These are phyloP conservation scores for Lacanobia oleracea DNA, from an alignment of 2,888 invertebrate genomes.

Conservation along the genomic window DNA sequence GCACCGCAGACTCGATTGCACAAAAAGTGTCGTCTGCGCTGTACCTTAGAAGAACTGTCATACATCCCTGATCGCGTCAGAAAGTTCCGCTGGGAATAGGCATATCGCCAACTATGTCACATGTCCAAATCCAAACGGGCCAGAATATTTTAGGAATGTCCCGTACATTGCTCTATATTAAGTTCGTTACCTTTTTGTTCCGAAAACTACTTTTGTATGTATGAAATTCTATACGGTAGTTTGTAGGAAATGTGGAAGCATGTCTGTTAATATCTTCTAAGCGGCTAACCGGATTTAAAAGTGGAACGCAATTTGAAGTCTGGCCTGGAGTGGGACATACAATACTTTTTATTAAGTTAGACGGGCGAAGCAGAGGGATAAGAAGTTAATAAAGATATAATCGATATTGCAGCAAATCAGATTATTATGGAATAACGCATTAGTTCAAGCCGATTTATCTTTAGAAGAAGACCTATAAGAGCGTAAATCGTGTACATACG, in stretches of 20 bases:
- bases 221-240: slow-evolving; percentile 11
- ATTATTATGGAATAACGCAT: slow-evolving; percentile 26
- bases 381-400: background rate
- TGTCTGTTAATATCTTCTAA: background rate
- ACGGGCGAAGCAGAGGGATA: too few species aligned
- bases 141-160: slow-evolving; percentile 40
- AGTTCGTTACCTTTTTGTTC: slow-evolving; percentile 42
- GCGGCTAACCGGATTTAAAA: too few species aligned
- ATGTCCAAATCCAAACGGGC: slow-evolving; percentile 41
- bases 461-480: slow-evolving; percentile 38
- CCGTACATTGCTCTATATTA: slow-evolving; percentile 57
- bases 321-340: background rate
- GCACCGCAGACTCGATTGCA: too few species aligned
- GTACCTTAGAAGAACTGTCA: background rate
- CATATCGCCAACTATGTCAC: slow-evolving; percentile 59
- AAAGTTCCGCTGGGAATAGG: slow-evolving; percentile 32
- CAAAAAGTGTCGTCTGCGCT: too few species aligned
- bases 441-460: slow-evolving; percentile 2
- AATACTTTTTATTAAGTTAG: background rate
- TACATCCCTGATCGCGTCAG: slow-evolving; percentile 15
- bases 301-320: too few species aligned
- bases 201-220: background rate
- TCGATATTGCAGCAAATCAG: slow-evolving; percentile 46
- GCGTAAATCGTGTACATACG: background rate
- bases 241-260: background rate